Evolutionary conservation across 2,113 vertebrate genomes (phyloP).

Genomic region (Callipepla californica): DNA sequence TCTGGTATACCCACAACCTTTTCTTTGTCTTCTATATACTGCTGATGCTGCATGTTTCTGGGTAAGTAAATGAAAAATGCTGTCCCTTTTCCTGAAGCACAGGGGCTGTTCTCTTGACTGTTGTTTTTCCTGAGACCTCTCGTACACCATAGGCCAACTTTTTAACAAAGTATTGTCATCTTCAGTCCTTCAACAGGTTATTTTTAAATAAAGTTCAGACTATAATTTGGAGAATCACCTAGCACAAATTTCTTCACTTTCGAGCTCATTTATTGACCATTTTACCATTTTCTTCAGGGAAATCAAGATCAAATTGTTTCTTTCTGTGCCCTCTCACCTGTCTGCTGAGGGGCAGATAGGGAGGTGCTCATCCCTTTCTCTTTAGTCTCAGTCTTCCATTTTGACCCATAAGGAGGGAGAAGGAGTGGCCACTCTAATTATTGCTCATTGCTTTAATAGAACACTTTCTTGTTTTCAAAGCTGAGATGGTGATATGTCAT

Average conservation of each 20-base stretch:
- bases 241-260: not conserved
- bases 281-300: not conserved
- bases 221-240: not conserved
- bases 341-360: not conserved
- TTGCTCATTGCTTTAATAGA: not conserved
- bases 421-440: not conserved
- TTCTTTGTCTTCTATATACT: conserved; percentile 96
- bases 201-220: not conserved
- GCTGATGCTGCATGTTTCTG: conserved; percentile 91
- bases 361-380: not conserved
- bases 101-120: not conserved
- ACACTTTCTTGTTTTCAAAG: not conserved
- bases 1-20: conserved; percentile 99
- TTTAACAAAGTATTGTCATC: not conserved
- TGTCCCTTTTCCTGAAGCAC: not conserved
- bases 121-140: fast-evolving
- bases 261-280: not conserved
- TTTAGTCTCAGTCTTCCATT: not conserved
- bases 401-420: not conserved
- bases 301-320: not conserved
- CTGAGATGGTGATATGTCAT: not conserved
- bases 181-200: not conserved
- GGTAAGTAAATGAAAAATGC: conserved; percentile 82
- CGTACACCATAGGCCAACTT: not conserved
- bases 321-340: not conserved